phyloP scores from a whole-genome alignment of 2,888 invertebrate species.

The Sinhomidia bicolor region DNA sequence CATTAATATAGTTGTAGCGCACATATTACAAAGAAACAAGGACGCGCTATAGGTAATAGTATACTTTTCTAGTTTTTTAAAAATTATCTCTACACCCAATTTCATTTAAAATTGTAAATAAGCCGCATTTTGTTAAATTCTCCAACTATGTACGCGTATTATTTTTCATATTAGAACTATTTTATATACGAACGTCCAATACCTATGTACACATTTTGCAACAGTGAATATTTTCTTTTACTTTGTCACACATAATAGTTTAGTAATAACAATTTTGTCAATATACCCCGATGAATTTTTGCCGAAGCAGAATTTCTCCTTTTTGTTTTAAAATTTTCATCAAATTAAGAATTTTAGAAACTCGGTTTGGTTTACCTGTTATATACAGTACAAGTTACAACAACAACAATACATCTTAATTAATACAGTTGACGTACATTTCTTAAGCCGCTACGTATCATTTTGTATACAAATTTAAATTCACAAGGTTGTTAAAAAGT shows the following conservation, averaged over 20 bases:
- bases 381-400: neutral
- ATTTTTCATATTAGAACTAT: neutral
- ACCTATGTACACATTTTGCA: neutral
- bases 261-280: conserved; percentile 5
- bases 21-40: neutral
- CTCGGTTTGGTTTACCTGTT: neutral
- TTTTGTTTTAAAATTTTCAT: neutral
- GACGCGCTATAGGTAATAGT: neutral
- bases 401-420: neutral
- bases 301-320: too few species aligned
- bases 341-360: neutral
- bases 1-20: too few species aligned
- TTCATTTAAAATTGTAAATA: conserved; percentile 3
- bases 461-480: conserved; percentile 35
- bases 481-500: conserved; percentile 18
- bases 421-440: neutral
- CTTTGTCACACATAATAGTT: neutral
- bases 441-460: neutral
- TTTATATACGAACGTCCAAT: neutral
- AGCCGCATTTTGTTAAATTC: neutral
- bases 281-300: neutral
- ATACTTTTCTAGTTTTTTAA: too few species aligned
- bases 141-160: neutral
- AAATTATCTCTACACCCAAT: neutral
- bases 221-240: neutral